Percentiles rank a stretch among this genome's conserved stretches.
phyloP scores from a whole-genome alignment of 2,888 invertebrate species.

The Mantis religiosa region DNA sequence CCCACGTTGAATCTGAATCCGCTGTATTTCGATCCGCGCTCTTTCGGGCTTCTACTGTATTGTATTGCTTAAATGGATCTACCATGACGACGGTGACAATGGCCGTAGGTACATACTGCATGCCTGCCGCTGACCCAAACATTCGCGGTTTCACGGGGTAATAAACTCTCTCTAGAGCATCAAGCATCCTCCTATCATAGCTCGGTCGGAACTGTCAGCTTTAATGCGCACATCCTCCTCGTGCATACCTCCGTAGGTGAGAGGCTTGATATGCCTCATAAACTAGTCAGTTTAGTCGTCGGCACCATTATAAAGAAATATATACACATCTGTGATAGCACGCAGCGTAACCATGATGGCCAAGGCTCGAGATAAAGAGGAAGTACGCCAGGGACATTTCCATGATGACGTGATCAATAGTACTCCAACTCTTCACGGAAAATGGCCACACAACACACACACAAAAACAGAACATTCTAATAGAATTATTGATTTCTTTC shows the following conservation, averaged over 20 bases:
- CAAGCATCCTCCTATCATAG: not conserved
- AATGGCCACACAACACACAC: not conserved
- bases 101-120: too few species aligned
- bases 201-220: not conserved
- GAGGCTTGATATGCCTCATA: not conserved
- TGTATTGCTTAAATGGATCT: too few species aligned
- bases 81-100: too few species aligned
- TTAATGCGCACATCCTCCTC: not conserved
- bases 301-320: not conserved
- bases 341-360: not conserved
- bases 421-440: not conserved
- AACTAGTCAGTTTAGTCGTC: not conserved
- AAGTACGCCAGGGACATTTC: not conserved
- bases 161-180: too few species aligned
- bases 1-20: too few species aligned
- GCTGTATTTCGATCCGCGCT: too few species aligned
- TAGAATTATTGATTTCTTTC: not conserved
- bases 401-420: not conserved
- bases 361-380: not conserved
- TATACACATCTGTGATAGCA: not conserved
- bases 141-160: too few species aligned
- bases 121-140: too few species aligned
- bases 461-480: not conserved
- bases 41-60: too few species aligned
- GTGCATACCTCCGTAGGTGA: not conserved